Evolutionary conservation across 1,140 invertebrate genomes (phyloP).

Genomic region (Aphidius gifuensis): DNA sequence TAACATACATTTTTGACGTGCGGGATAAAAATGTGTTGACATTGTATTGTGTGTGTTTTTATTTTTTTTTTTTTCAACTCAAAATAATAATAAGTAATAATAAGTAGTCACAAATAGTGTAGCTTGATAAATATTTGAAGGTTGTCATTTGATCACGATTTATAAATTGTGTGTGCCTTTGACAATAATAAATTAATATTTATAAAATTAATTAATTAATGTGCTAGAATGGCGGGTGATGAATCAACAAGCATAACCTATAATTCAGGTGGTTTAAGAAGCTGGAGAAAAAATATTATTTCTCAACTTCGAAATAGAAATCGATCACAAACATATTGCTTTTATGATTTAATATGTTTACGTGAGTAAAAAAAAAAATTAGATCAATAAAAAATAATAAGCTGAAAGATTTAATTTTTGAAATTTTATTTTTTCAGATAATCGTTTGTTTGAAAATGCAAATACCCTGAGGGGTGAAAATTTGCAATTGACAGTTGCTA

Average conservation of each 20-base stretch:
- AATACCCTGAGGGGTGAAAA: constrained; percentile 77
- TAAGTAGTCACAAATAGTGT: too few species aligned
- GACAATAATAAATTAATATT: neutral
- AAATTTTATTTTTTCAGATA: constrained; percentile 64
- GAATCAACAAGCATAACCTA: neutral
- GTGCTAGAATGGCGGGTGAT: neutral
- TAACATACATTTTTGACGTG: too few species aligned
- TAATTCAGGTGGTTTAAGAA: neutral
- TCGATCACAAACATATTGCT: constrained; percentile 20
- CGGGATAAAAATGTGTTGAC: too few species aligned
- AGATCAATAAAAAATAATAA: too few species aligned
- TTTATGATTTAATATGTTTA: constrained; percentile 20
- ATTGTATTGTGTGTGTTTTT: too few species aligned
- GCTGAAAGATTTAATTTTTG: neutral
- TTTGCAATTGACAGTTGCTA: constrained; percentile 76
- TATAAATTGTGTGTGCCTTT: too few species aligned
- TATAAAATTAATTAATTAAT: constrained; percentile 5
- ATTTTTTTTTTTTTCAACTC: too few species aligned
- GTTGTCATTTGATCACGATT: too few species aligned
- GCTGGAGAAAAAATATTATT: constrained; percentile 22
- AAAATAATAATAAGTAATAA: too few species aligned
- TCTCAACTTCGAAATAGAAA: constrained; percentile 20
- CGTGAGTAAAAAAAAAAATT: constrained; percentile 9
- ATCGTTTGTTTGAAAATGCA: constrained; percentile 79
- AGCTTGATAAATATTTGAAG: too few species aligned